These are phyloP conservation scores for Gallinago nigripennis DNA, from an alignment of 2,797 vertebrate species.

Conservation along the genomic window DNA sequence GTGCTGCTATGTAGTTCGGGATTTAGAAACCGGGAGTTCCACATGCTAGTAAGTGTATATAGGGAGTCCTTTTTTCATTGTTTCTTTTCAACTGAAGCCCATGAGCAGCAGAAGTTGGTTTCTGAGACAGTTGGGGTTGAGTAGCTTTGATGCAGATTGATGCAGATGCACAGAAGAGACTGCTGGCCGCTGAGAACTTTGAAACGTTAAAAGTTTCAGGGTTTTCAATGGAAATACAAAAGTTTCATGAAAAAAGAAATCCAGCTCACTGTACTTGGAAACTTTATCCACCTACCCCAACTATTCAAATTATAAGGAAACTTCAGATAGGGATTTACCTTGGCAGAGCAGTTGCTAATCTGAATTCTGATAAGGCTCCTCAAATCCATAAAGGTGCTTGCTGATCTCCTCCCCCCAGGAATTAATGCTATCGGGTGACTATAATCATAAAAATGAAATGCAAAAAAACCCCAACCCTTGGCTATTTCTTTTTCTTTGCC, in stretches of 20 bases:
- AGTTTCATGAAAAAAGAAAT: neutral
- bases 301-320: neutral
- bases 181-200: neutral
- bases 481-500: neutral
- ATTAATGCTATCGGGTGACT: neutral
- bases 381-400: neutral
- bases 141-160: neutral
- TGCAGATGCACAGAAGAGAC: neutral
- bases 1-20: neutral
- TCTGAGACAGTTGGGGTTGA: neutral
- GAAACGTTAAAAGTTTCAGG: neutral
- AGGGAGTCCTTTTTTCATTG: neutral
- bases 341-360: neutral
- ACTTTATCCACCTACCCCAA: neutral
- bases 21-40: neutral
- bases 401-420: neutral
- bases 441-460: neutral
- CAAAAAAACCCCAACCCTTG: neutral
- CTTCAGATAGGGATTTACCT: neutral
- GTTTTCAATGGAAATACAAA: neutral
- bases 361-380: neutral
- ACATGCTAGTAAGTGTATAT: neutral
- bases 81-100: neutral
- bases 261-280: neutral
- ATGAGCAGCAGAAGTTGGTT: neutral